Base-by-base conservation (phyloP, 2,113 vertebrate genomes). In the Cathartes aura region DNA sequence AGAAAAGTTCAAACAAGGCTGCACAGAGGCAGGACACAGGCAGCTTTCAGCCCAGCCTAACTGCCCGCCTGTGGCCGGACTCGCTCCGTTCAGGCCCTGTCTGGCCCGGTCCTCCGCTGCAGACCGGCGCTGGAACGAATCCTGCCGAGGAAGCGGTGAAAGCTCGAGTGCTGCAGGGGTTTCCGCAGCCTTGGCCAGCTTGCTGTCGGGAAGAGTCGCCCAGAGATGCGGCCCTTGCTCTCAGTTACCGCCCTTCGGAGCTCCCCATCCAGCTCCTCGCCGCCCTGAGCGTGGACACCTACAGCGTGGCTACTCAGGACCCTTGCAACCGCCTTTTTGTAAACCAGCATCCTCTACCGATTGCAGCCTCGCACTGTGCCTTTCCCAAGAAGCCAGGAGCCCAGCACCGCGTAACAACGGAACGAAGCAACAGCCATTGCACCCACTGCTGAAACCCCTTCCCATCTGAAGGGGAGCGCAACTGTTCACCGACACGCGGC, bases 1-100 rank as follows among this genome's bases (percentile, higher is more conserved):
- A 76, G 84, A 29, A 93, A 87, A 97, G 97, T 95, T 98, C 97
- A 97, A 93, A 83, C 93, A 72, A 93, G 97, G 97, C 92, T 96
- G 93, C 74, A 13, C 36, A 36, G 89, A 94, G 87, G 92, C 95
- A 89, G 96, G 95, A 98, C 89, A 96, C 94, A 96, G 66, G 85
- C 95, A 55, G 89, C 93, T 95, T 97, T 97, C 93, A 96, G 87
- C 82, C 62, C 70, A 68, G 83, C 50, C 74, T 30, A 27, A 60
- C 73, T 59, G 78, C 92, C 13, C 4, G 74, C 70, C 89, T 87
- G 94, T 52, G 91, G 86, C 91, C 8, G 2, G 87, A 96, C 76
- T 70, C 22, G 7, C 89, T 95, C 66, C 0, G 0, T 43, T 92
- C 94, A 85, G 58, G 76, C 68, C 75, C 66, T 3, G 53, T 76